These are phyloP conservation scores for Procambarus clarkii DNA, from an alignment of 1,140 invertebrate species.

Conservation along the genomic window DNA sequence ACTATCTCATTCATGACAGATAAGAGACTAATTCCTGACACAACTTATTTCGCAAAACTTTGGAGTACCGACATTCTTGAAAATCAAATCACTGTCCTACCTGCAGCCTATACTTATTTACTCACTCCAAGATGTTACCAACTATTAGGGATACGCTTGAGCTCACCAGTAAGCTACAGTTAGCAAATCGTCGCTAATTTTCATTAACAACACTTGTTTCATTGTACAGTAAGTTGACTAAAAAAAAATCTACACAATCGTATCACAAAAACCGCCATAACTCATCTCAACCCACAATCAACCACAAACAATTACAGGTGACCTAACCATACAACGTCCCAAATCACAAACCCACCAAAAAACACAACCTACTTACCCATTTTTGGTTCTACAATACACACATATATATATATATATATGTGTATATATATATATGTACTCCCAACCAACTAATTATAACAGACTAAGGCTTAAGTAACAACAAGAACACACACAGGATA, in stretches of 20 bases:
- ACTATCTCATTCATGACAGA: not conserved
- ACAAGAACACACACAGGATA: not conserved
- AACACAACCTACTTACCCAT: not conserved
- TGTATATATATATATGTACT: not conserved
- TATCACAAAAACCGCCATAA: not conserved
- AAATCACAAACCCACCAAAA: not conserved
- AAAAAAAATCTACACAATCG: not conserved
- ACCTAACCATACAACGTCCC: not conserved
- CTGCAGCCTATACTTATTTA: not conserved
- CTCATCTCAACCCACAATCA: not conserved
- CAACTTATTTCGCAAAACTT: not conserved
- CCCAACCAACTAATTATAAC: slow-evolving; percentile 35
- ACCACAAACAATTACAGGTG: not conserved
- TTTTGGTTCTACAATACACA: not conserved
- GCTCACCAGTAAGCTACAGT: not conserved
- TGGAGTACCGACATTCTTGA: not conserved
- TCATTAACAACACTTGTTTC: not conserved
- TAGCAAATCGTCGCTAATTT: not conserved
- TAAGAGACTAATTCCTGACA: not conserved
- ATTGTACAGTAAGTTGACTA: not conserved
- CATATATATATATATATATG: no score
- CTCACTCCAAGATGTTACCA: not conserved
- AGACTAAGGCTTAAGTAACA: slow-evolving; percentile 37
- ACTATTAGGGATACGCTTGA: not conserved
- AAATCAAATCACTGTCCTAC: not conserved